A percentile compares a stretch with the other conserved stretches of the same genome.
Evolutionary conservation across 2,113 vertebrate species (phyloP).

Genomic region (Calidris pygmaea): DNA sequence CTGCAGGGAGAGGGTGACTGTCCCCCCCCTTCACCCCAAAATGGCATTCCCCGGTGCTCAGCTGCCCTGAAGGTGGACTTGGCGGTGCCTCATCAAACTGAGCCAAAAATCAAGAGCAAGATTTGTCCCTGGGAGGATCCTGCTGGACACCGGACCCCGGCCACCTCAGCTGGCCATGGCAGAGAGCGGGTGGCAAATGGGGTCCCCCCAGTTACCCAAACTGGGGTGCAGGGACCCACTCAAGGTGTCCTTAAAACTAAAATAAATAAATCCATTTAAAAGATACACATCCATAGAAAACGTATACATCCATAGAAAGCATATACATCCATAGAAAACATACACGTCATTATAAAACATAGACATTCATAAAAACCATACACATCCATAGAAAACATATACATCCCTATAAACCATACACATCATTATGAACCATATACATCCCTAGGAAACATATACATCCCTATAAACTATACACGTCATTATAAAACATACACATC

Average conservation of each 20-base stretch:
- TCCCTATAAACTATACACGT: neutral
- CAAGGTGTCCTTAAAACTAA: neutral
- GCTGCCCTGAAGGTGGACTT: neutral
- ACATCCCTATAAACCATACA: no score
- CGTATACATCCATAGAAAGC: neutral
- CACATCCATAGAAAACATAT: neutral
- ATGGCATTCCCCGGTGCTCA: fast-evolving
- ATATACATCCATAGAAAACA: no score
- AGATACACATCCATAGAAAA: neutral
- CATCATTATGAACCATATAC: neutral
- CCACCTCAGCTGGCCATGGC: fast-evolving
- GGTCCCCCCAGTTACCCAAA: neutral
- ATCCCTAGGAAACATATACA: neutral
- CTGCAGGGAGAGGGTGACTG: neutral
- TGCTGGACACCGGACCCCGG: fast-evolving
- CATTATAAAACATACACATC: no score
- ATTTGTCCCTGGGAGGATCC: neutral
- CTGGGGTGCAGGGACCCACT: neutral
- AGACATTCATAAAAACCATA: neutral
- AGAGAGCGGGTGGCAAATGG: neutral
- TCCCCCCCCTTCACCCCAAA: no score
- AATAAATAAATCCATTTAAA: neutral
- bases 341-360: neutral
- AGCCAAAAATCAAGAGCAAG: neutral
- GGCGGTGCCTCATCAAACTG: fast-evolving